Evolutionary conservation across 1,140 invertebrate genomes (phyloP), one percentile per base, ranked within the genome.

Genomic region (Triops longicaudatus): DNA sequence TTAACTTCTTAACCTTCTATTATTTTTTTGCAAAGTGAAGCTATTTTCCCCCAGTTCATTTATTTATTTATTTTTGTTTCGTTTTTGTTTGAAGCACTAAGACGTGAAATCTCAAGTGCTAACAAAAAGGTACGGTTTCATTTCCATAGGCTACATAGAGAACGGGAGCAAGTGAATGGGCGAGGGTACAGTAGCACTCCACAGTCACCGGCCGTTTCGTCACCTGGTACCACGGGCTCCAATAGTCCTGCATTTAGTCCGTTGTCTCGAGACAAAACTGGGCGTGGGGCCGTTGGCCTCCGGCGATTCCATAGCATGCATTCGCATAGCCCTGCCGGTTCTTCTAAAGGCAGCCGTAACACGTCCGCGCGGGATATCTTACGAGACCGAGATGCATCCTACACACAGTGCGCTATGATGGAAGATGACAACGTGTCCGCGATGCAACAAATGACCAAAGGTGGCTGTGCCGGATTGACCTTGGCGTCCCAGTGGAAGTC

Each of bases 371-470:
- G 72, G 6, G 74, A 75, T 27, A 50, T 71, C 73, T 72, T 50
- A 78, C 78, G 80, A 37, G 80, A 80, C 74, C 80, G 88, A 44
- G 89, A 90, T 78, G 85, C 86, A 50, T 90, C 89, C n/a, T 88
- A 95, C 80, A 89, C 93, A 9, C 94, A 97, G 83, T 96, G 94
- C 84, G 95, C 94, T 6, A 88, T 96, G 77, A 96, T 96, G 81
- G 95, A 96, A 82, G 95, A 97, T 83, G 94, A 96, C 78, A 96
- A 95, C 82, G 91, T 95, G 0, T 96, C 94, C 11, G 92, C 91
- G 1, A 82, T 93, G 77, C 93, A 95, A 82, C 93, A 95, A 86
- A 90, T 92, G 31, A 86, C 87, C 0, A 83, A 85, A 79, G 87
- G 87, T n/a, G 87, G 87, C 37, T 85, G 85, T 71, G 85, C 90